Conservation (phyloP, 1,140 invertebrate genomes). For the Tetramorium simillimum region DNA sequence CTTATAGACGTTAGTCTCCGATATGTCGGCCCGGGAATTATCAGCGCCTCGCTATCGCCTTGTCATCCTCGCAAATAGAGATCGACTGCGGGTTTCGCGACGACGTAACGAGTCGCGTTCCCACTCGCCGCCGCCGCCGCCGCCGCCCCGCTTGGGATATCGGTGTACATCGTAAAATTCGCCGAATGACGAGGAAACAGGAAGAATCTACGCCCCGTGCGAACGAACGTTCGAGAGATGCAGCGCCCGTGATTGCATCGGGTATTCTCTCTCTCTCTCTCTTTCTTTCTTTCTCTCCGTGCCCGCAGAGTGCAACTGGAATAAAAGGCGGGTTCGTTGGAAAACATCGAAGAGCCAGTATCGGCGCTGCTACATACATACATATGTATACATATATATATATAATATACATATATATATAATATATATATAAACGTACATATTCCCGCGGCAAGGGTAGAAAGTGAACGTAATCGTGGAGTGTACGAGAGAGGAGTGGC, state of each 20-base stretch:
- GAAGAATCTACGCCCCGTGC: conserved; percentile 7
- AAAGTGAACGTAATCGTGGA: conserved; percentile 72
- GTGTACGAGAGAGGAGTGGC: conserved; percentile 69
- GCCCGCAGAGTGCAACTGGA: conserved; percentile 13
- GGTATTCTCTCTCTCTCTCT: no score
- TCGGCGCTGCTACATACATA: conserved; percentile 20
- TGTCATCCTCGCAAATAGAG: conserved; percentile 8
- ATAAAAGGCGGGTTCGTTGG: conserved; percentile 44
- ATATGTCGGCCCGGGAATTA: neutral
- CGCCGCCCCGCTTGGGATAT: neutral
- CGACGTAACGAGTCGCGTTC: neutral
- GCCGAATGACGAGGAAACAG: neutral
- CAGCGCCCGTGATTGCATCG: conserved; percentile 14
- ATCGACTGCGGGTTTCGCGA: neutral
- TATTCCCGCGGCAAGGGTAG: conserved; percentile 52
- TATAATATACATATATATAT: neutral
- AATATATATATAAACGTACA: neutral
- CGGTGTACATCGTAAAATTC: neutral
- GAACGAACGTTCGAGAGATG: neutral
- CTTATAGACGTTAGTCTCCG: neutral
- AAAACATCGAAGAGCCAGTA: conserved; percentile 34
- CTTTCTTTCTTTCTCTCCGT: neutral
- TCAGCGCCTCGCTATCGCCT: neutral
- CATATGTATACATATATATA: neutral
- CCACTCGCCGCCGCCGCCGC: no score